A percentile compares a stretch with the other conserved stretches of the same genome.
Conservation (phyloP, 2,797 vertebrate species). For the Sebastes nivosus region DNA sequence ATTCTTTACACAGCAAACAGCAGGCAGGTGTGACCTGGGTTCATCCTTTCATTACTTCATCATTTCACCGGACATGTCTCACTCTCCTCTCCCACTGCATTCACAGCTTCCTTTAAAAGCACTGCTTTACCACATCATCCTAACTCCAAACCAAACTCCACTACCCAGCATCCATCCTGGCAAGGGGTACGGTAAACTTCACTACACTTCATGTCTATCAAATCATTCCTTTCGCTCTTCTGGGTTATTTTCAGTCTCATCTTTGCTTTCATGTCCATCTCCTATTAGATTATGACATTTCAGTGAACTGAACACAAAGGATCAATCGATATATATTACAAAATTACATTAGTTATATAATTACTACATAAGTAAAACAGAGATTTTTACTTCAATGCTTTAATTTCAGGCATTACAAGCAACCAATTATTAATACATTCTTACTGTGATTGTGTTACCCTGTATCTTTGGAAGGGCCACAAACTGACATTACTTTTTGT, state of each 20-base stretch:
- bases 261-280: background rate
- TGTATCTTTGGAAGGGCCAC: background rate
- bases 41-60: conserved; percentile 49
- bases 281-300: background rate
- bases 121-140: conserved; percentile 76
- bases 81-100: conserved; percentile 83
- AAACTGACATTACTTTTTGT: background rate
- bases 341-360: background rate
- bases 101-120: conserved; percentile 79
- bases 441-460: background rate
- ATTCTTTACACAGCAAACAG: background rate
- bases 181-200: conserved; percentile 82
- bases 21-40: background rate
- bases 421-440: background rate
- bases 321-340: background rate
- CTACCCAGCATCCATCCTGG: conserved; percentile 68
- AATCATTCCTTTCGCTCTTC: background rate
- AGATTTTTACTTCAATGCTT: background rate
- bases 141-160: conserved; percentile 63
- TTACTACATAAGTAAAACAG: background rate
- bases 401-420: background rate
- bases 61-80: conserved; percentile 73
- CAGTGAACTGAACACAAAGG: background rate
- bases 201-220: conserved; percentile 50
- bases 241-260: conserved; percentile 4